Percentiles rank a stretch among this genome's conserved stretches.
Conservation (phyloP, 2,888 invertebrate species). For the Heteropelma amictum region DNA sequence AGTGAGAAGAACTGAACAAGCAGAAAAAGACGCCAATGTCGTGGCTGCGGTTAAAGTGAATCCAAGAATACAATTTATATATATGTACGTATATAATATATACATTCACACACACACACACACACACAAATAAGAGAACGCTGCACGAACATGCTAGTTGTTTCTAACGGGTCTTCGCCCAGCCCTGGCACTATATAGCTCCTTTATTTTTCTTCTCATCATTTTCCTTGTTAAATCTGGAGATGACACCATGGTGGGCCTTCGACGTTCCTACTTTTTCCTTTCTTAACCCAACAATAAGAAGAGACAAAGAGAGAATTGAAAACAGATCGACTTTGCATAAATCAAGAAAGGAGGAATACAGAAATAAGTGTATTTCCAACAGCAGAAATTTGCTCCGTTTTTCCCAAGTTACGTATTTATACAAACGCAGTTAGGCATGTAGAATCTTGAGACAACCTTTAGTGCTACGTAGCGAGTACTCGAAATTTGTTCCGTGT, state of each 20-base stretch:
- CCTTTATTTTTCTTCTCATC: conserved; percentile 5
- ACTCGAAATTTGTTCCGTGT: conserved; percentile 1
- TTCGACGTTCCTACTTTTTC: conserved; percentile 3
- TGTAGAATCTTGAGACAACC: background rate
- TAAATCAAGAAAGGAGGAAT: too few relatives aligned
- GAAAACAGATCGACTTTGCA: too few relatives aligned
- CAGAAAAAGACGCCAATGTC: conserved; percentile 26
- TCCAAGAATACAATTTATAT: too few relatives aligned
- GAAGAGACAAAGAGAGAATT: too few relatives aligned
- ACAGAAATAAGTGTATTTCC: too few relatives aligned
- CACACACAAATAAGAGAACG: too few relatives aligned
- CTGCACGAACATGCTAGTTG: conserved; percentile 75
- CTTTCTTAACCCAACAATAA: too few relatives aligned
- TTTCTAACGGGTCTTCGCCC: conserved; percentile 71
- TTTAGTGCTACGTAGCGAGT: background rate
- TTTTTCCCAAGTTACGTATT: background rate
- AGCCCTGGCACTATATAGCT: conserved; percentile 28
- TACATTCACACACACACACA: conserved; percentile 16
- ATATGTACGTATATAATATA: conserved; percentile 23
- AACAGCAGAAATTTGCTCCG: too few relatives aligned
- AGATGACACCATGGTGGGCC: conserved; percentile 7
- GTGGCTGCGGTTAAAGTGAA: conserved; percentile 49
- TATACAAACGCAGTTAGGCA: background rate
- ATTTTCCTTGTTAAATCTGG: conserved; percentile 19
- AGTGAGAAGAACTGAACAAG: conserved; percentile 65